Conservation (phyloP, 2,797 vertebrate species). For the Myotis pilosus region DNA sequence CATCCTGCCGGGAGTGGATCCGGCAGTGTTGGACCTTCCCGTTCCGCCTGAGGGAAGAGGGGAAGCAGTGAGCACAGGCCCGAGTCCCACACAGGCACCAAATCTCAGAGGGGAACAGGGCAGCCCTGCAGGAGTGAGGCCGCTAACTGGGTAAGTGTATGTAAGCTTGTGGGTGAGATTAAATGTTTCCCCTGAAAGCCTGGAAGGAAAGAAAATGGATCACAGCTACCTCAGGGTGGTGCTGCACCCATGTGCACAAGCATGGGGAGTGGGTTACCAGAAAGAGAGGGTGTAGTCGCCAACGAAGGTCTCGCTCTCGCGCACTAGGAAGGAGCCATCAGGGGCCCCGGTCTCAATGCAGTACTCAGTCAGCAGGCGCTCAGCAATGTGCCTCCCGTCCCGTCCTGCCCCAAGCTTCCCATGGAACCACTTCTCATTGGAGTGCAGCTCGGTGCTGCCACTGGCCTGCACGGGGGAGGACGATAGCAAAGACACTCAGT, state of each 20-base stretch:
- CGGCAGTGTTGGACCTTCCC: conserved; percentile 98
- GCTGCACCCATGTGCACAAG: fast-evolving
- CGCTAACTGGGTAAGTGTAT: not conserved
- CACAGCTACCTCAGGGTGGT: not conserved
- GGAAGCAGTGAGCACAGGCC: not conserved
- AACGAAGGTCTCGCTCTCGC: conserved; percentile 98
- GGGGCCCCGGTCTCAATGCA: conserved; percentile 96
- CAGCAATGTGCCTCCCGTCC: conserved; percentile 95
- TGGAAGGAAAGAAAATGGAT: not conserved
- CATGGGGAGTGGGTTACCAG: conserved; percentile 86
- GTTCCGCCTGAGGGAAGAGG: conserved; percentile 88
- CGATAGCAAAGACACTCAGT: not conserved
- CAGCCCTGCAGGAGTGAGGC: not conserved
- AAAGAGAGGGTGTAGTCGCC: conserved; percentile 99
- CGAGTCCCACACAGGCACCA: not conserved
- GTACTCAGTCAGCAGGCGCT: conserved; percentile 95
- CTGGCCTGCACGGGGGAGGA: conserved; percentile 85
- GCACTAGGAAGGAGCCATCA: conserved; percentile 96
- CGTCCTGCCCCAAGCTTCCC: conserved; percentile 96
- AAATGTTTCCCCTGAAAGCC: not conserved
- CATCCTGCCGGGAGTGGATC: conserved; percentile 98
- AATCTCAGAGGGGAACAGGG: not conserved
- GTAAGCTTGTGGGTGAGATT: fast-evolving
- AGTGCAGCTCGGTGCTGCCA: conserved; percentile 94
- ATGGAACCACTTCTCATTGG: conserved; percentile 97